phyloP scores from a whole-genome alignment of 2,113 vertebrate species.

The Rhea pennata region DNA sequence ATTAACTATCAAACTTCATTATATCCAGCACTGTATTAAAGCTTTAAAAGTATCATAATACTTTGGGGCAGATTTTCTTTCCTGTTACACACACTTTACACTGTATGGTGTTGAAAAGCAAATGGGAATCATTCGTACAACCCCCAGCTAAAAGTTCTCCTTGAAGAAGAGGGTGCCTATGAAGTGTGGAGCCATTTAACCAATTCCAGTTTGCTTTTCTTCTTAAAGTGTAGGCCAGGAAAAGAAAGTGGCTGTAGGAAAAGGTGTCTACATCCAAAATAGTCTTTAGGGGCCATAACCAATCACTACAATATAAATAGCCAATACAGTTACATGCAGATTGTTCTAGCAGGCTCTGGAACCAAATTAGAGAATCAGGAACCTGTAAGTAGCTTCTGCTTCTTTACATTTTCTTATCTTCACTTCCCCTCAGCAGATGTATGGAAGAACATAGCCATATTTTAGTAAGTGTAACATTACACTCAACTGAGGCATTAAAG shows the following conservation, averaged over 20 bases:
- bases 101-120: background rate
- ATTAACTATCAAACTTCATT: background rate
- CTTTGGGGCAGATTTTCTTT: background rate
- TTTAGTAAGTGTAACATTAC: background rate
- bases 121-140: background rate
- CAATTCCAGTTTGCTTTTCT: background rate
- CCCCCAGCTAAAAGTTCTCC: background rate
- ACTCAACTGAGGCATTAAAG: background rate
- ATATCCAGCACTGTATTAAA: background rate
- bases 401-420: background rate
- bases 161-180: background rate
- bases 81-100: background rate
- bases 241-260: background rate
- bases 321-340: background rate
- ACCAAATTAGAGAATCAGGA: background rate
- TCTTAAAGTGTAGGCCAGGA: too few species aligned
- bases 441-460: background rate
- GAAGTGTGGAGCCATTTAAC: background rate
- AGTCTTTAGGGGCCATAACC: background rate
- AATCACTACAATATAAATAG: background rate
- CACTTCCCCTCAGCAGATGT: background rate
- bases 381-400: background rate
- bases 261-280: background rate
- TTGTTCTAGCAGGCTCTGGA: background rate
- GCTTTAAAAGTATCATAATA: background rate